These are phyloP conservation scores for Eptesicus fuscus DNA, from an alignment of 2,113 vertebrate genomes.

Conservation along the genomic window DNA sequence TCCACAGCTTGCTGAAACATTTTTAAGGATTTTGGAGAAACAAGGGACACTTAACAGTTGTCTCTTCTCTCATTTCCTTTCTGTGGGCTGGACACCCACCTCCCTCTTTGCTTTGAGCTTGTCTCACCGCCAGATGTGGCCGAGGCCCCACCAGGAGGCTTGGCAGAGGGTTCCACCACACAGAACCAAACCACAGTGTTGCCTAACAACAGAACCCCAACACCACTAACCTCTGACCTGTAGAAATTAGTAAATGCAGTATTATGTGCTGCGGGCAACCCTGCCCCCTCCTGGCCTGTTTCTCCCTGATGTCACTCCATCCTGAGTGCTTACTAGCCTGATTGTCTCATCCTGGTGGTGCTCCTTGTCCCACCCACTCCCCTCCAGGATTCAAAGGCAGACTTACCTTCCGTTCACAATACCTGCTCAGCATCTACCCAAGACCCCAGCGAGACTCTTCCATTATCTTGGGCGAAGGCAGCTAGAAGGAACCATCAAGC, in stretches of 20 bases:
- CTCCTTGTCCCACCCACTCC: too few relatives aligned
- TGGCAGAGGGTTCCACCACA: not conserved
- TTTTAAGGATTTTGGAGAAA: not conserved
- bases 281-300: not conserved
- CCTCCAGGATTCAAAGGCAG: not conserved
- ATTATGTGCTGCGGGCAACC: not conserved
- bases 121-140: not conserved
- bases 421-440: not conserved
- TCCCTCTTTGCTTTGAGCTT: not conserved
- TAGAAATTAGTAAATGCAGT: not conserved
- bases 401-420: not conserved
- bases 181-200: not conserved
- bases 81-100: not conserved
- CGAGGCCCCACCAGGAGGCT: not conserved
- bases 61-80: not conserved
- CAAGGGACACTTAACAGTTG: not conserved
- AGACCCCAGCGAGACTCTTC: not conserved
- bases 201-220: not conserved
- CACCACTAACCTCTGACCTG: not conserved
- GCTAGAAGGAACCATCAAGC: too few relatives aligned
- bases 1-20: not conserved
- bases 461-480: too few relatives aligned
- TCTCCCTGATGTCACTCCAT: not conserved
- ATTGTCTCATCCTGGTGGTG: not conserved
- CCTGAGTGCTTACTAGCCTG: not conserved